Conservation (phyloP, 2,113 vertebrate genomes). For the Campylomormyrus tamandua region DNA sequence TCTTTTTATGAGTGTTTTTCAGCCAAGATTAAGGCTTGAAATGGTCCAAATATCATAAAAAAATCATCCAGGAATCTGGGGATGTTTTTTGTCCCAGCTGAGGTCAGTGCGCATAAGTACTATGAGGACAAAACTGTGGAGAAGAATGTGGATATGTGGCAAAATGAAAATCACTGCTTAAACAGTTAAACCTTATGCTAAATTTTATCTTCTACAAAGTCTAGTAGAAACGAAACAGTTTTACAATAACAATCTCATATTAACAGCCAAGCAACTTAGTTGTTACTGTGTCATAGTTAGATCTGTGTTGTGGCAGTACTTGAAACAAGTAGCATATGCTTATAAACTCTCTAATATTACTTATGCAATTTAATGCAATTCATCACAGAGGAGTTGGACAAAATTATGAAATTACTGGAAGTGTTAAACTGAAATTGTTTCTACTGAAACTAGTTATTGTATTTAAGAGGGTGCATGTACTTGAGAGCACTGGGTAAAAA, state of each 20-base stretch:
- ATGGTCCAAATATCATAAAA: not conserved
- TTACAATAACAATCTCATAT: not conserved
- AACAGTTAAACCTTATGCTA: not conserved
- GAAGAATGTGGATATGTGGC: not conserved
- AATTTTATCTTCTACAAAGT: not conserved
- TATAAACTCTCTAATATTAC: too few relatives aligned
- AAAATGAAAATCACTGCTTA: not conserved
- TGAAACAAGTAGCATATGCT: too few relatives aligned
- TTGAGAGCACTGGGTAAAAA: not conserved
- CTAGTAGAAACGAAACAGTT: not conserved
- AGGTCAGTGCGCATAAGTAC: not conserved
- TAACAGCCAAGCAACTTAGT: not conserved
- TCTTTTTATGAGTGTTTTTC: not conserved
- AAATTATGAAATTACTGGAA: not conserved
- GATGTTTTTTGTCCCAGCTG: not conserved
- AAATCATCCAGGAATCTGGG: not conserved
- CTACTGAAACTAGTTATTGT: not conserved
- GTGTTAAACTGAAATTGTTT: not conserved
- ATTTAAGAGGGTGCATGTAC: not conserved
- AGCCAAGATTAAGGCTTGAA: not conserved
- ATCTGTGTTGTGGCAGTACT: not conserved
- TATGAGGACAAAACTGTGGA: not conserved
- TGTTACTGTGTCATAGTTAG: not conserved
- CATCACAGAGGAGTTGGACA: too few relatives aligned
- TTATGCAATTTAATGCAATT: too few relatives aligned